Evolutionary conservation across 2,888 invertebrate species (phyloP).

Genomic region (Campoplex nolae): DNA sequence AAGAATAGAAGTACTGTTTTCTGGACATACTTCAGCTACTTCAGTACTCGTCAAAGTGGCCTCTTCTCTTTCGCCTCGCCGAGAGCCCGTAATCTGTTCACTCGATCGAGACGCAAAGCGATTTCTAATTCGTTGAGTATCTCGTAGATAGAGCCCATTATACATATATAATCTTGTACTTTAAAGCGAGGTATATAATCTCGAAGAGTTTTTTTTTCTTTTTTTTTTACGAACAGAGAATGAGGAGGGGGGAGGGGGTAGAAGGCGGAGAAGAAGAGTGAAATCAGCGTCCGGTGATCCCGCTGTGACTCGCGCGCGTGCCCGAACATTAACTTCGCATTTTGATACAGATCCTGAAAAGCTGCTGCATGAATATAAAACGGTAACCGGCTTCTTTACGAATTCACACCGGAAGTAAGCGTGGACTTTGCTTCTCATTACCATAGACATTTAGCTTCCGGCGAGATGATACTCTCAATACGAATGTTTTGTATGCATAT

Average conservation of each 20-base stretch:
- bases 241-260: background rate
- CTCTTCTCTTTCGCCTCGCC: constrained; percentile 24
- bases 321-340: constrained; percentile 17
- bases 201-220: background rate
- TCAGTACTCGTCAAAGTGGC: constrained; percentile 43
- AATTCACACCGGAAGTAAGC: constrained; percentile 38
- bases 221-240: background rate
- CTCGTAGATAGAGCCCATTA: constrained; percentile 7
- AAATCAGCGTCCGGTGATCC: constrained; percentile 60
- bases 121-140: constrained; percentile 70
- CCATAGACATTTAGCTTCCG: constrained; percentile 43
- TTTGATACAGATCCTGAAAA: constrained; percentile 15
- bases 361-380: background rate
- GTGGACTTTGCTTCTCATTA: constrained; percentile 31
- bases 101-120: constrained; percentile 69
- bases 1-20: constrained; percentile 12
- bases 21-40: constrained; percentile 34
- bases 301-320: constrained; percentile 17
- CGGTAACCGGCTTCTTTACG: background rate
- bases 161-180: constrained; percentile 13
- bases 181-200: background rate
- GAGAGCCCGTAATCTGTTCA: constrained; percentile 66
- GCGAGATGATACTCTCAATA: constrained; percentile 21
- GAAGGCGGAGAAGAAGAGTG: constrained; percentile 29
- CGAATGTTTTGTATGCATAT: background rate